Evolutionary conservation across 2,797 vertebrate species (phyloP), one percentile per base, ranked within the genome.

Genomic region (Lepus townsendii): DNA sequence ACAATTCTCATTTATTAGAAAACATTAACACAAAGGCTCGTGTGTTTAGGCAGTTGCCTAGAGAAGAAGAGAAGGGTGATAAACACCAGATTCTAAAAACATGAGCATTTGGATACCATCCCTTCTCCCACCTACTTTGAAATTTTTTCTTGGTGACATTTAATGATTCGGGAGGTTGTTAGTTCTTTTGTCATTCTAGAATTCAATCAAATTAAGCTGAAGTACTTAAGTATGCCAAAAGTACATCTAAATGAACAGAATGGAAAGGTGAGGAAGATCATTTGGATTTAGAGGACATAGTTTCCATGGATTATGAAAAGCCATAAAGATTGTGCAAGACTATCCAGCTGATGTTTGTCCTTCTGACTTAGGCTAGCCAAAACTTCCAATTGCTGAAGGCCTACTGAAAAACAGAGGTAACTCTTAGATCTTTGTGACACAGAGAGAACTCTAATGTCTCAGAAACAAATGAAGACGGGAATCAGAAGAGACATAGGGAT

Each of bases 51-150:
- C 57, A 71, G 22, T 32, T 9, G 2, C 22, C 0, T 4, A 27
- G 90, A 86, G 16, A 88, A 95, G 77, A 47, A 65, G 30, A 88
- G 66, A 57, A 10, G 60, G 83, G 54, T 3, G 73, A 42, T 88
- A 63, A 96, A 93, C 30, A 94, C 52, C 5, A 3, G 83, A 83
- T 95, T 94, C 90, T 88, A 77, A 63, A 92, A 78, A 78, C 65
- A 73, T 79, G 84, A 92, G 20, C 52, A 73, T 35, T 50, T 69
- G 79, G 47, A 79, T 88, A 90, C 69, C 35, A 80, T 8, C 38
- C 17, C 57, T 95, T 22, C 3, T 91, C 52, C 35, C 72, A 1
- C 6, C n/a, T 20, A 42, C 68, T 87, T 35, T 57, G 66, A 96
- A 90, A 52, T 16, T 84, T 93, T 27, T 95, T 92, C 3, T 63